Percentiles rank a stretch among this genome's conserved stretches.
Evolutionary conservation across 2,113 vertebrate genomes (phyloP).

Genomic region (Odocoileus hemionus): DNA sequence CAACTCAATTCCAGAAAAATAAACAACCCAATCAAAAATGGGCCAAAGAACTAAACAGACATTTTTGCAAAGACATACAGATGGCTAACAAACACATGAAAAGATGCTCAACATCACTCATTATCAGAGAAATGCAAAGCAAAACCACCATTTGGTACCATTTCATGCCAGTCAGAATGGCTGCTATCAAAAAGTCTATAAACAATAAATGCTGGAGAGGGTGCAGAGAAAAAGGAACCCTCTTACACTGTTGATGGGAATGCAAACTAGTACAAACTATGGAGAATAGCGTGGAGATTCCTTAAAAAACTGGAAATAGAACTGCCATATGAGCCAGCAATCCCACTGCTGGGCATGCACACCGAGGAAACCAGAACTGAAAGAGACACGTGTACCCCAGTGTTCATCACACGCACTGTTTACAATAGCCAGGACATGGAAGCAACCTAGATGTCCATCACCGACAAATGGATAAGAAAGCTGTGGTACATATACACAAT

Average conservation of each 20-base stretch:
- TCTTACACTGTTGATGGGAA: not conserved
- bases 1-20: not conserved
- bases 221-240: not conserved
- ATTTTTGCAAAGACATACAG: not conserved
- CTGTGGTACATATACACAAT: not conserved
- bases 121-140: not conserved
- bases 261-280: not conserved
- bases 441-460: not conserved
- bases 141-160: not conserved
- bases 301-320: not conserved
- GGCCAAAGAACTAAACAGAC: not conserved
- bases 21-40: not conserved
- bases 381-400: not conserved
- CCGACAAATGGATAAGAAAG: not conserved
- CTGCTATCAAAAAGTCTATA: not conserved
- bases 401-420: not conserved
- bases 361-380: not conserved
- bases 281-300: not conserved
- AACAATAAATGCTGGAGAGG: not conserved
- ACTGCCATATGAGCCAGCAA: not conserved
- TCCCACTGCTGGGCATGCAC: not conserved
- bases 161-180: not conserved
- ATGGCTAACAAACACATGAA: not conserved
- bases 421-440: not conserved
- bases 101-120: not conserved